Evolutionary conservation across 2,888 invertebrate species (phyloP).

Genomic region (Leptura quadrifasciata): DNA sequence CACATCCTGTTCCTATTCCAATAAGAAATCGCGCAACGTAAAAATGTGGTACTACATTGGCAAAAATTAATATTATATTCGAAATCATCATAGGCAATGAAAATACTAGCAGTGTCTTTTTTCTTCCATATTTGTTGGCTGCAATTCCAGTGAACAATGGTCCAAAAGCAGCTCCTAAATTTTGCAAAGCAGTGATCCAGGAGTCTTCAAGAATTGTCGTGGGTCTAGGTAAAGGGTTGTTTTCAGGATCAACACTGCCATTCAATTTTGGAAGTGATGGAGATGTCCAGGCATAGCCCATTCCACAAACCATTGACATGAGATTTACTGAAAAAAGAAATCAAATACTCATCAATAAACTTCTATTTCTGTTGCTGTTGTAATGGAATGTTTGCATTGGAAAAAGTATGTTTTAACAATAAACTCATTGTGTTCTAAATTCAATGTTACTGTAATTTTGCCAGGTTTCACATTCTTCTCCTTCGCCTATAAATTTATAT

Average conservation of each 20-base stretch:
- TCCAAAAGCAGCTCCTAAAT: conserved; percentile 12
- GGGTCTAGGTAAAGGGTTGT: conserved; percentile 20
- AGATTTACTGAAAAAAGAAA: conserved; percentile 56
- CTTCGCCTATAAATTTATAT: too few species aligned
- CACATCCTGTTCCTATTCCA: conserved; percentile 75
- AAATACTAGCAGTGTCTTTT: conserved; percentile 21
- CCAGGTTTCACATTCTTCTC: too few species aligned
- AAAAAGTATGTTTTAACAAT: too few species aligned
- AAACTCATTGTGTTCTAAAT: too few species aligned
- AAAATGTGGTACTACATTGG: conserved; percentile 9
- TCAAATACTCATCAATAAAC: not conserved
- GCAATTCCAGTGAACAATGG: conserved; percentile 13
- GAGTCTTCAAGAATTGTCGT: conserved; percentile 25
- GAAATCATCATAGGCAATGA: conserved; percentile 26
- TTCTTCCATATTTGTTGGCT: conserved; percentile 33
- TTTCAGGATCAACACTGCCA: not conserved
- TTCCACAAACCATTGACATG: conserved; percentile 53
- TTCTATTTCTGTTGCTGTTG: too few species aligned
- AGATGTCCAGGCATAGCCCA: conserved; percentile 42
- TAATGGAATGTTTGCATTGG: too few species aligned
- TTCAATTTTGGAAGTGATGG: conserved; percentile 26
- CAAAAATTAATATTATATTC: conserved; percentile 31
- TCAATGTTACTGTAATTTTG: too few species aligned
- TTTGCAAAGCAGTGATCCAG: conserved; percentile 29
- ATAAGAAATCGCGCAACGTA: conserved; percentile 30